A percentile compares a stretch with the other conserved stretches of the same genome.
These are phyloP conservation scores for Oegoconia quadripuncta DNA, from an alignment of 2,888 invertebrate species.

Conservation along the genomic window DNA sequence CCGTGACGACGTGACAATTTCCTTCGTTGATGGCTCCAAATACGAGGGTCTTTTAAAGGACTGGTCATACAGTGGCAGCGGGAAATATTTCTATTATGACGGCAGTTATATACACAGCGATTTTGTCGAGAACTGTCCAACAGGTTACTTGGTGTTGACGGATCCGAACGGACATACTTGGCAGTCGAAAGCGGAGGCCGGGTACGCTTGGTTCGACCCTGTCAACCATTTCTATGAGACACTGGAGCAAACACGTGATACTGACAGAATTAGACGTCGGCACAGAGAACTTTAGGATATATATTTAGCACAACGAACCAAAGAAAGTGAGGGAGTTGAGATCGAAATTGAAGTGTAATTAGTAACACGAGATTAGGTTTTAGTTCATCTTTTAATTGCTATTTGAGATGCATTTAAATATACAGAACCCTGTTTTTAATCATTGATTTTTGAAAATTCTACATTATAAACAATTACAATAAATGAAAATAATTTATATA, in stretches of 20 bases:
- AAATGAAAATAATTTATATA: no score
- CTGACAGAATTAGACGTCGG: constrained; percentile 16
- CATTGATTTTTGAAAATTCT: no score
- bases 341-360: neutral
- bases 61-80: constrained; percentile 66
- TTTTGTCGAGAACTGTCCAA: constrained; percentile 74
- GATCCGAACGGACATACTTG: constrained; percentile 77
- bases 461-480: no score
- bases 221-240: constrained; percentile 63
- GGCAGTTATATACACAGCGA: constrained; percentile 61
- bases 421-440: no score
- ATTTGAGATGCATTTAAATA: no score
- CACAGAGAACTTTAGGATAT: constrained; percentile 13
- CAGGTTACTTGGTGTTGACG: constrained; percentile 52
- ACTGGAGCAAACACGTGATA: constrained; percentile 40
- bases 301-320: neutral
- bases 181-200: constrained; percentile 64
- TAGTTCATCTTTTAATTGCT: no score
- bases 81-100: constrained; percentile 74
- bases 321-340: constrained; percentile 24
- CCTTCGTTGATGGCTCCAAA: constrained; percentile 64
- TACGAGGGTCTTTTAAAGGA: constrained; percentile 74
- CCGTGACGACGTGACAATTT: constrained; percentile 45
- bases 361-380: no score
- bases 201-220: constrained; percentile 59